Conservation (phyloP, 2,888 invertebrate species). For the Cephalotes varians region DNA sequence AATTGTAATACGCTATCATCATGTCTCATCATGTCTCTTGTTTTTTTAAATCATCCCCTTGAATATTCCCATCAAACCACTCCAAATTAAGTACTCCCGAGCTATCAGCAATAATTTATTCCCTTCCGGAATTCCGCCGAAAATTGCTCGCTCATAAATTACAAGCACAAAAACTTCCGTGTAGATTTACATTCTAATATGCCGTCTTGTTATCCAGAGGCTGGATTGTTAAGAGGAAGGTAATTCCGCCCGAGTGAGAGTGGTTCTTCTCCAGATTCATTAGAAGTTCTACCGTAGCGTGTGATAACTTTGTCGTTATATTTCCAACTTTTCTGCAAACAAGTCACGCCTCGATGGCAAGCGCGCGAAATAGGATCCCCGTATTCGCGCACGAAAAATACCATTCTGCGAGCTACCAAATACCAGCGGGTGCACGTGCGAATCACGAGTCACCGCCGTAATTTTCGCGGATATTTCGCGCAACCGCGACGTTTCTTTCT, state of each 20-base stretch:
- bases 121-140: slow-evolving; percentile 12
- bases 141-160: slow-evolving; percentile 45
- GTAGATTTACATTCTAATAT: slow-evolving; percentile 50
- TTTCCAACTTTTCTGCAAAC: slow-evolving; percentile 54
- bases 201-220: slow-evolving; percentile 38
- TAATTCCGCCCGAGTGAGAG: slow-evolving; percentile 41
- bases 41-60: background rate
- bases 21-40: background rate
- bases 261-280: slow-evolving; percentile 48
- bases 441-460: slow-evolving; percentile 38
- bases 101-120: slow-evolving; percentile 20
- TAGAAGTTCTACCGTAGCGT: slow-evolving; percentile 47
- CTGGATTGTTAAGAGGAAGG: slow-evolving; percentile 43
- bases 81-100: slow-evolving; percentile 5
- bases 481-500: slow-evolving; percentile 2
- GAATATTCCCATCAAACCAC: background rate
- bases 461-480: slow-evolving; percentile 47
- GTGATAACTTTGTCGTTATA: slow-evolving; percentile 53
- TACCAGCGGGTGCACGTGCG: slow-evolving; percentile 16
- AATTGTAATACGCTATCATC: background rate
- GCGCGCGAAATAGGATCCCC: slow-evolving; percentile 41
- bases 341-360: slow-evolving; percentile 49
- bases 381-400: slow-evolving; percentile 41
- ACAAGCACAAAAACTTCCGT: slow-evolving; percentile 35
- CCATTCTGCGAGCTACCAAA: slow-evolving; percentile 20